A percentile compares a stretch with the other conserved stretches of the same genome.
Evolutionary conservation across 2,113 vertebrate genomes (phyloP).

Genomic region (Saguinus midas): DNA sequence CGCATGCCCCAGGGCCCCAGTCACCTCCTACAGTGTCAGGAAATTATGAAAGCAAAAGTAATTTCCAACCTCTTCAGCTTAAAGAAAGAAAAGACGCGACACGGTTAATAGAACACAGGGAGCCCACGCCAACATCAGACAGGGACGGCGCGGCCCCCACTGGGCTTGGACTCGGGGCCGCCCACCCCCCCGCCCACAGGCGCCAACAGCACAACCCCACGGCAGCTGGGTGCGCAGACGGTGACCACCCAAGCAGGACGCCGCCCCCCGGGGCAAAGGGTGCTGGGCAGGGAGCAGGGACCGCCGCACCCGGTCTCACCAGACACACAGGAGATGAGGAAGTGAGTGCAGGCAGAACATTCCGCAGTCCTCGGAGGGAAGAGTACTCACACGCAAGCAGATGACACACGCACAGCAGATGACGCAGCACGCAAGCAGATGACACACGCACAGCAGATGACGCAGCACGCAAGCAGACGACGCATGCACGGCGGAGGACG

Average conservation of each 20-base stretch:
- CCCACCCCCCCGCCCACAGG: too few species aligned
- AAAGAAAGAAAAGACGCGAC: not conserved
- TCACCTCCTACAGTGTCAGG: not conserved
- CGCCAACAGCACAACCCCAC: too few species aligned
- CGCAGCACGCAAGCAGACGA: too few species aligned
- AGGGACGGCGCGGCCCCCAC: not conserved
- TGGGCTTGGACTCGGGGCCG: not conserved
- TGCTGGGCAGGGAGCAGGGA: not conserved
- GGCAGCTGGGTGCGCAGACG: not conserved
- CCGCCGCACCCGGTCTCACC: not conserved
- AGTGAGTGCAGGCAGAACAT: not conserved
- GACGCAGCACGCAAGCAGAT: too few species aligned
- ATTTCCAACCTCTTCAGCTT: not conserved
- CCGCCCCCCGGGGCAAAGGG: not conserved
- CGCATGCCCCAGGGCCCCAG: fast-evolving
- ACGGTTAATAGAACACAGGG: not conserved
- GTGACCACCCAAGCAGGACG: not conserved
- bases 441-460: too few species aligned
- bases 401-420: too few species aligned
- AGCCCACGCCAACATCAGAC: not conserved
- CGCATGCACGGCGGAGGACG: fast-evolving
- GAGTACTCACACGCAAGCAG: not conserved
- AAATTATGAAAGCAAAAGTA: not conserved
- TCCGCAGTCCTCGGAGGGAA: not conserved
- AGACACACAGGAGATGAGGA: not conserved